Base-by-base conservation (phyloP, 2,797 vertebrate genomes). In the Emydoidea blandingii region DNA sequence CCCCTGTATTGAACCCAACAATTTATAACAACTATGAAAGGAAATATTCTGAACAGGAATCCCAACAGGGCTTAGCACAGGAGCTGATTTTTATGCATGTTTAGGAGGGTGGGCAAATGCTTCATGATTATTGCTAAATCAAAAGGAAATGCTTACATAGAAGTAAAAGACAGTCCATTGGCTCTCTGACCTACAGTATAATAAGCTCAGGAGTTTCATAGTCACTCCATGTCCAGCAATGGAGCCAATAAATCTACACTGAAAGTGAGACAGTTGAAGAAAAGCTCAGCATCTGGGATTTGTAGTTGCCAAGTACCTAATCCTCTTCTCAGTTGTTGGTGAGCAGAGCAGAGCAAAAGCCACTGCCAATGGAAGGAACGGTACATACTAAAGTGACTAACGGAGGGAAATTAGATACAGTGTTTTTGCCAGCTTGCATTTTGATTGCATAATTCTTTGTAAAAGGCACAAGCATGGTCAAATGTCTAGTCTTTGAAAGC, bases 251-350 rank as follows among this genome's bases (percentile, higher is more conserved):
- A 91, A 94, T 79, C 41, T 85, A 54, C 5, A 72, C 62, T 86
- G 49, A 83, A 83, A 92, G 29, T 12, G 57, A 86, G 53, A 52
- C 88, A 92, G 68, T 81, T 90, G 80, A 57, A 88, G 54, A 91
- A 96, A 90, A 91, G 65, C 53, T 88, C 85, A 83, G 53, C 65
- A 95, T 95, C 81, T 92, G 92, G 54, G 16, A 11, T 44, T 88
- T 92, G 6, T 53, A 79, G 11, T 90, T 96, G 82, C 83, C 94
- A 95, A 91, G 83, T 86, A 92, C 59, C 34, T 81, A 86, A 94
- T 83, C 41, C 31, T 54, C 1, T 68, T 96, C 78, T 93, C 91
- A 68, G 65, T 1, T 93, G 62, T 87, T 93, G 92, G 84, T 41
- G 87, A 83, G 84, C 72, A 79, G 72, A 95, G 79, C 50, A 82